A percentile compares a stretch with the other conserved stretches of the same genome.
Conservation (phyloP, 92 coral and sea anemone species). For the Zoanthus solanderi region DNA sequence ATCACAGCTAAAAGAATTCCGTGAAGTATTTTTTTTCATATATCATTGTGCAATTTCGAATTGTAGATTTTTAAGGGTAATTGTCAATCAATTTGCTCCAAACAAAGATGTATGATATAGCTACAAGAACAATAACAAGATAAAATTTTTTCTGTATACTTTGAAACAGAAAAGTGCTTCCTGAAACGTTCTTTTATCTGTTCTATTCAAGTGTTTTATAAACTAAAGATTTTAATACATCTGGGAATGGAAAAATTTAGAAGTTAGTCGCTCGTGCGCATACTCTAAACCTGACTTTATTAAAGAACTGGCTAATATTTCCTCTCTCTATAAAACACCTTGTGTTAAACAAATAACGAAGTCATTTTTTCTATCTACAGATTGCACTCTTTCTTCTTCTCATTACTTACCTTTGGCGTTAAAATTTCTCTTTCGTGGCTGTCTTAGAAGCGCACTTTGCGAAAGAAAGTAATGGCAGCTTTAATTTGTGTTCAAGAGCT, state of each 20-base stretch:
- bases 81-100: no score
- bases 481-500: background rate
- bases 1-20: no score
- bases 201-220: no score
- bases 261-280: background rate
- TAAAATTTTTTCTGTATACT: no score
- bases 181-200: no score
- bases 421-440: background rate
- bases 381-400: background rate
- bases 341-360: background rate
- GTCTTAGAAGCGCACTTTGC: background rate
- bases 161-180: no score
- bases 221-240: background rate
- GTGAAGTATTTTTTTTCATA: no score
- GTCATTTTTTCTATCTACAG: background rate
- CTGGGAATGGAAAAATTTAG: background rate
- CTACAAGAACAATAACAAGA: no score
- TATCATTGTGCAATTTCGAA: no score
- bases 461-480: background rate
- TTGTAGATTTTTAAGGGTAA: no score
- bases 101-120: no score
- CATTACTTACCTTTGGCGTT: background rate
- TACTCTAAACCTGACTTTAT: background rate
- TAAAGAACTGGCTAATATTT: background rate
- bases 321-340: background rate